Evolutionary conservation across 2,113 vertebrate species (phyloP).

Genomic region (Scomber japonicus): DNA sequence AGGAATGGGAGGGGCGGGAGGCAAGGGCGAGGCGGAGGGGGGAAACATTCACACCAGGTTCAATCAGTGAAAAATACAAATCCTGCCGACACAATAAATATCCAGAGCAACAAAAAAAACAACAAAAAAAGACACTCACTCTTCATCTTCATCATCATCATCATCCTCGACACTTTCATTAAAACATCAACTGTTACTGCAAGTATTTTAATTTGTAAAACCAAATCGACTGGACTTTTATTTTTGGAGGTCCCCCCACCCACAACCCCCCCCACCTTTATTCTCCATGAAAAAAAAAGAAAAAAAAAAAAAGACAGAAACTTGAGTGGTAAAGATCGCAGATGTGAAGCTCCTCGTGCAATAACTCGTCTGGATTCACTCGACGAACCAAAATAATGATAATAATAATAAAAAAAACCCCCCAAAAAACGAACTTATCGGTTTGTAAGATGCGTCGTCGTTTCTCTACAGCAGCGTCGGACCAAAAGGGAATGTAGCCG

Average conservation of each 20-base stretch:
- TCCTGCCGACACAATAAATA: conserved; percentile 71
- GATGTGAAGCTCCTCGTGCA: background rate
- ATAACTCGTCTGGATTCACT: conserved; percentile 9
- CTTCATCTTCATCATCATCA: background rate
- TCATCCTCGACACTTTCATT: conserved; percentile 8
- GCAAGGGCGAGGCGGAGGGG: background rate
- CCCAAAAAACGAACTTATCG: conserved; percentile 10
- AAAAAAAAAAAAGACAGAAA: background rate
- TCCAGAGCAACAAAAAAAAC: conserved; percentile 35
- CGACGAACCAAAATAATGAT: background rate
- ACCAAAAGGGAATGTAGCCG: conserved; percentile 61
- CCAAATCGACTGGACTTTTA: conserved; percentile 60
- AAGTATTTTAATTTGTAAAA: conserved; percentile 72
- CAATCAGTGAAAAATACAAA: conserved; percentile 28
- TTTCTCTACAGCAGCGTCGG: conserved; percentile 9
- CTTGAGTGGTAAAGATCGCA: background rate
- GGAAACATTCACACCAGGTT: conserved; percentile 25
- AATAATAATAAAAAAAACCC: conserved; percentile 25
- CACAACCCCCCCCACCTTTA: background rate
- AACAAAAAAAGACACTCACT: conserved; percentile 9
- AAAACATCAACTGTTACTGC: conserved; percentile 32
- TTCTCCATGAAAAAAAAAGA: background rate
- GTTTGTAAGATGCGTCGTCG: background rate
- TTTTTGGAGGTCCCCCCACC: conserved; percentile 21
- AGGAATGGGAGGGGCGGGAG: no score